Evolutionary conservation across 1,140 invertebrate genomes (phyloP).

Genomic region (Dolichoris vasculosae): DNA sequence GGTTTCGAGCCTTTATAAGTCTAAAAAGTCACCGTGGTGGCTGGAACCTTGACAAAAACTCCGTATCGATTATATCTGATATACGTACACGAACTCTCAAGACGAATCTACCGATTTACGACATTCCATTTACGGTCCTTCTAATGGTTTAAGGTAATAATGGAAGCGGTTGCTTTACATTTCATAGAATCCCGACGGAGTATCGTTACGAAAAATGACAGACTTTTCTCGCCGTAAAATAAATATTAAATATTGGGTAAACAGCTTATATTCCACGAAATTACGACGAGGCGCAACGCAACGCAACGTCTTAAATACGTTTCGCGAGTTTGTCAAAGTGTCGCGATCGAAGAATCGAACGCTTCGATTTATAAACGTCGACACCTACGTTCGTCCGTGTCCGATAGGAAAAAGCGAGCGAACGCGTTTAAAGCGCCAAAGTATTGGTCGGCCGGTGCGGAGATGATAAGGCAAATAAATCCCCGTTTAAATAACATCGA

Average conservation of each 20-base stretch:
- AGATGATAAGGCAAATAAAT: not conserved
- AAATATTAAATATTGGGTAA: not conserved
- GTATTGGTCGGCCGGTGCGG: no score
- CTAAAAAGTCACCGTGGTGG: not conserved
- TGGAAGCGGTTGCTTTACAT: not conserved
- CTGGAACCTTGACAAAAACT: conserved; percentile 14
- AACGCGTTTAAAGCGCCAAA: not conserved
- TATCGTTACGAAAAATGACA: not conserved
- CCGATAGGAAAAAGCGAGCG: no score
- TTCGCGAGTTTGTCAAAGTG: no score
- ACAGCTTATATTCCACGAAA: not conserved
- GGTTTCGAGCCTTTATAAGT: not conserved
- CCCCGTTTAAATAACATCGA: no score
- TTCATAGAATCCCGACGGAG: not conserved
- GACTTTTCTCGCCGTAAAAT: not conserved
- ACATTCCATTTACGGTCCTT: not conserved
- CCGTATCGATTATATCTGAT: not conserved
- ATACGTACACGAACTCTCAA: not conserved
- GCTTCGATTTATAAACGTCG: no score
- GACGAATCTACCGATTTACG: not conserved
- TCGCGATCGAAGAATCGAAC: no score
- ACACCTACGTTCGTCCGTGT: no score
- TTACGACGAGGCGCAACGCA: not conserved
- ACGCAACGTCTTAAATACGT: not conserved
- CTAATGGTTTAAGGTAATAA: no score